Conservation (phyloP, 2,888 invertebrate species). For the Charanyca ferruginea region DNA sequence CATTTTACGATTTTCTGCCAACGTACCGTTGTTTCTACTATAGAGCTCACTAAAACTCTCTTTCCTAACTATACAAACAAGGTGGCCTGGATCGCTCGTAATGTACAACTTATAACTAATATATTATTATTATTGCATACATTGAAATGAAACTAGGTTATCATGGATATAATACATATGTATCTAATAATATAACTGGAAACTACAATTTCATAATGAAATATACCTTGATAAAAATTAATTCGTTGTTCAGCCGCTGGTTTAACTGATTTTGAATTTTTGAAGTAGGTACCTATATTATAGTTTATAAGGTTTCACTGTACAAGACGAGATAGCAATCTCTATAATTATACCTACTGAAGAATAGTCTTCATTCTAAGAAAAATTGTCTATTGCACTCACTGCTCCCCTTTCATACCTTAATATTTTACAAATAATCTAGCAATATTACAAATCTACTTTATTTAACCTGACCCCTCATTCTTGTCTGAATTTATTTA, state of each 20-base stretch:
- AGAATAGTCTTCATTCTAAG: too few species aligned
- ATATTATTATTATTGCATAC: background rate
- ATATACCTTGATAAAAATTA: background rate
- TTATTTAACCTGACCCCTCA: too few species aligned
- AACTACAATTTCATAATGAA: background rate
- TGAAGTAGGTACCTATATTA: too few species aligned
- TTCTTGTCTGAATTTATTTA: too few species aligned
- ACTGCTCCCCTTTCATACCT: too few species aligned
- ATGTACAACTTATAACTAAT: slow-evolving; percentile 11
- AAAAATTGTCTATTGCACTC: too few species aligned
- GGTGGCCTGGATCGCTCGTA: background rate
- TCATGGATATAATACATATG: background rate
- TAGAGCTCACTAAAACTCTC: too few species aligned
- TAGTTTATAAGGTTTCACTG: too few species aligned
- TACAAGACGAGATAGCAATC: background rate
- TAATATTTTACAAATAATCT: too few species aligned
- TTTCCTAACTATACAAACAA: slow-evolving; percentile 1
- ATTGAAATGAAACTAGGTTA: slow-evolving; percentile 25
- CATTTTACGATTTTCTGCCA: slow-evolving; percentile 1
- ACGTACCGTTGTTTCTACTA: too few species aligned
- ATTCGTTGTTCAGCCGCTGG: slow-evolving; percentile 22
- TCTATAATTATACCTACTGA: too few species aligned
- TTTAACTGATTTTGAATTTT: slow-evolving; percentile 1
- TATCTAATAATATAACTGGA: background rate
- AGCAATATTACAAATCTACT: too few species aligned